phyloP scores from a whole-genome alignment of 2,113 vertebrate genomes.

The Hippocampus mohnikei region DNA sequence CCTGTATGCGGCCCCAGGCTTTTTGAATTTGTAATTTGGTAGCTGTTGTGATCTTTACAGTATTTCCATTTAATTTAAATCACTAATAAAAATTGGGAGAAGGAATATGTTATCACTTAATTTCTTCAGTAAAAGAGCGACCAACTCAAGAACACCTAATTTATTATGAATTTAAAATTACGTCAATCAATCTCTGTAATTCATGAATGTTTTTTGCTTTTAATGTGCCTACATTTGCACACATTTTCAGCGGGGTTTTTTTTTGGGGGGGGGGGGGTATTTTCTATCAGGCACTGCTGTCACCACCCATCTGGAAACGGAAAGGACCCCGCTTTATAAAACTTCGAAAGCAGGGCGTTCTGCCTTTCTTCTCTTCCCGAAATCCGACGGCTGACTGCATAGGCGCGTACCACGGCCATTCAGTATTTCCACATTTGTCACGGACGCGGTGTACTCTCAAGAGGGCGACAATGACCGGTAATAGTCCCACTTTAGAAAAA shows the following conservation, averaged over 20 bases:
- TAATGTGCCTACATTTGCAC: background rate
- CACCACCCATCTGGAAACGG: background rate
- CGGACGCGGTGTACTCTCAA: too few species aligned
- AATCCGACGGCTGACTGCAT: too few species aligned
- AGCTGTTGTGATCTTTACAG: background rate
- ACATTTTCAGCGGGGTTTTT: background rate
- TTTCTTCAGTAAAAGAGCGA: too few species aligned
- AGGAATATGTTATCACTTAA: background rate
- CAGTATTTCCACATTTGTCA: background rate
- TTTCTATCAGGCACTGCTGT: background rate
- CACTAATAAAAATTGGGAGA: background rate
- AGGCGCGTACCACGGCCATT: too few species aligned
- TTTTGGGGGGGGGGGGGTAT: background rate
- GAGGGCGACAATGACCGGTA: background rate
- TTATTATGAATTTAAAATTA: background rate
- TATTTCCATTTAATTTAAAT: background rate
- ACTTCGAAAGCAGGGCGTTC: background rate
- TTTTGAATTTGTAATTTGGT: background rate
- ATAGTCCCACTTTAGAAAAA: background rate
- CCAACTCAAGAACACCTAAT: too few species aligned
- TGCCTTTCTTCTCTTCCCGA: background rate
- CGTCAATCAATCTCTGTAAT: background rate
- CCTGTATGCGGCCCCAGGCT: background rate
- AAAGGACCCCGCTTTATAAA: conserved; percentile 10
- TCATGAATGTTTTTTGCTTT: background rate